These are phyloP conservation scores for Macrotus californicus DNA, from an alignment of 2,113 vertebrate species.

Conservation along the genomic window DNA sequence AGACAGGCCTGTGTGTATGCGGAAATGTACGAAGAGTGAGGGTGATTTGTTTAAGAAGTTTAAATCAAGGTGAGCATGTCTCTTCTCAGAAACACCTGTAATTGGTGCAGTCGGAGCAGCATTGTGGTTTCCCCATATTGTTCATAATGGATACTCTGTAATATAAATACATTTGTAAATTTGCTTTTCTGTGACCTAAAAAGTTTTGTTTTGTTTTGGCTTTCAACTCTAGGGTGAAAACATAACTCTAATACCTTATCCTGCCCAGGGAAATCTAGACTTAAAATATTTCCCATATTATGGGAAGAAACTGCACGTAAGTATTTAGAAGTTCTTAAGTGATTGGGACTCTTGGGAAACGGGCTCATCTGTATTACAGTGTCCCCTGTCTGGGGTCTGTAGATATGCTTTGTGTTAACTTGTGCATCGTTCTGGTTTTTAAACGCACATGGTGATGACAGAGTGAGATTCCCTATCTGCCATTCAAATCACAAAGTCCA, in stretches of 20 bases:
- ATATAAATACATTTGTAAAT: background rate
- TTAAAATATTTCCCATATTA: conserved; percentile 98
- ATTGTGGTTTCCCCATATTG: background rate
- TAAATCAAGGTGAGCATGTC: background rate
- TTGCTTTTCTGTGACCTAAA: conserved; percentile 22
- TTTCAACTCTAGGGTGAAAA: conserved; percentile 80
- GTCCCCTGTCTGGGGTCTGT: background rate
- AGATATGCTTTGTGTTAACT: background rate
- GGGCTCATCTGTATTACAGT: background rate
- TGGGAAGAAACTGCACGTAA: conserved; percentile 94
- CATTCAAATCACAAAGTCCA: background rate
- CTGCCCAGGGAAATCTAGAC: conserved; percentile 84
- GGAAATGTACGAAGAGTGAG: background rate
- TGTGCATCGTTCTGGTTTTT: background rate
- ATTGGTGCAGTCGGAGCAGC: background rate
- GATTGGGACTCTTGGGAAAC: background rate
- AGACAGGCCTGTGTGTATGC: background rate
- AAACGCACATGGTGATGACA: background rate
- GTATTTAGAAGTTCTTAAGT: conserved; percentile 72
- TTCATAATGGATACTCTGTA: background rate
- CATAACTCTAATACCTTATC: conserved; percentile 85
- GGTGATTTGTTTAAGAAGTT: background rate
- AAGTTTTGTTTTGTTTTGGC: background rate
- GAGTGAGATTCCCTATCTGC: background rate
- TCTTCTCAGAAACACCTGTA: background rate